Evolutionary conservation across 23 tunicate genomes (phyloP).

Genomic region (Ascidia mentula): DNA sequence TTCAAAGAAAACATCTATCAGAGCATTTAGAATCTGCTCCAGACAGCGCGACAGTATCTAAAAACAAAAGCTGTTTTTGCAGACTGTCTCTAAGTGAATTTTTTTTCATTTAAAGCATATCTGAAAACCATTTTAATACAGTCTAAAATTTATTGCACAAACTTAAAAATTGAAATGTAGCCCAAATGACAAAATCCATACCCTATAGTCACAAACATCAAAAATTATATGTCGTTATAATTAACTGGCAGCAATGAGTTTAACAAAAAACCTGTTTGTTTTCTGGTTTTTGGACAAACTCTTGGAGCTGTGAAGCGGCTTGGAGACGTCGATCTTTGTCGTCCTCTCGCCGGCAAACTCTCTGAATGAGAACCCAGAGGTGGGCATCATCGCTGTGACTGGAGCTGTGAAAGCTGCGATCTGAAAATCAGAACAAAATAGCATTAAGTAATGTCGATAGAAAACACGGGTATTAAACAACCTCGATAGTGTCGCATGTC

Average conservation of each 20-base stretch:
- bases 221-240: too few relatives aligned
- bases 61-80: not conserved
- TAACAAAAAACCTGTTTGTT: slow-evolving; percentile 62
- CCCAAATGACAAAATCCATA: too few relatives aligned
- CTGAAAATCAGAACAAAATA: slow-evolving; percentile 12
- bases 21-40: slow-evolving; percentile 65
- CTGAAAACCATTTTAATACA: too few relatives aligned
- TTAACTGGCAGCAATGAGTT: too few relatives aligned
- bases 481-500: slow-evolving; percentile 67
- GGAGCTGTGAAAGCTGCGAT: slow-evolving; percentile 80
- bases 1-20: slow-evolving; percentile 93
- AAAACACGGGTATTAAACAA: not conserved
- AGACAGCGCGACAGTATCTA: slow-evolving; percentile 67
- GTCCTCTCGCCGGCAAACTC: slow-evolving; percentile 88
- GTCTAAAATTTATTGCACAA: too few relatives aligned
- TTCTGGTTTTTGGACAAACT: slow-evolving; percentile 68
- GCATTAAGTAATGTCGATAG: not conserved
- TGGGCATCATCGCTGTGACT: slow-evolving; percentile 57
- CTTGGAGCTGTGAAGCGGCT: slow-evolving; percentile 69
- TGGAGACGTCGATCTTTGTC: slow-evolving; percentile 55
- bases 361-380: slow-evolving; percentile 71
- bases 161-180: too few relatives aligned
- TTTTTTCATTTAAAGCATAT: too few relatives aligned
- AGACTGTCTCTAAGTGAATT: too few relatives aligned
- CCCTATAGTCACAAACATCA: too few relatives aligned